Evolutionary conservation across 35 echinoderm and acorn worm species (phyloP).

Genomic region (Chiridota heheva): DNA sequence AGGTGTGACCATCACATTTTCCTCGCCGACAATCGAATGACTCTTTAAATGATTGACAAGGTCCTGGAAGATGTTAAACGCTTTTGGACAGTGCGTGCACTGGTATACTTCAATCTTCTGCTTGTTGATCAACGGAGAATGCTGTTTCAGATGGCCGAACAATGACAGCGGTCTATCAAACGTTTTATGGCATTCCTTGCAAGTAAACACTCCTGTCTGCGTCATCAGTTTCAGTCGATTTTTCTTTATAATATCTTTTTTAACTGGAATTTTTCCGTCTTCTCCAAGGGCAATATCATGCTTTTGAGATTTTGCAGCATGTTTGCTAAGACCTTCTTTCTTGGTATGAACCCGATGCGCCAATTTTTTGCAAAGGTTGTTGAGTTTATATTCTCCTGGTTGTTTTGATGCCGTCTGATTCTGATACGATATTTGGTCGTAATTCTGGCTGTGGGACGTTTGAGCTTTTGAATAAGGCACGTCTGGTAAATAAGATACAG

Average conservation of each 20-base stretch:
- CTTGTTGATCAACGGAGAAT: constrained; percentile 33
- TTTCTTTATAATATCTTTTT: too few relatives aligned
- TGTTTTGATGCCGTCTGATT: too few relatives aligned
- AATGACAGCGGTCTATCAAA: constrained; percentile 40
- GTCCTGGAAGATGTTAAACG: background rate
- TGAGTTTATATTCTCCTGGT: too few relatives aligned
- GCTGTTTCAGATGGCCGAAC: constrained; percentile 43
- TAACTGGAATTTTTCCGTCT: constrained; percentile 4
- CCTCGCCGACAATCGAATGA: too few relatives aligned
- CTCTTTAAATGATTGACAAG: constrained; percentile 12
- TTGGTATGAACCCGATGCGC: constrained; percentile 10
- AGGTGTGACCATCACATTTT: too few relatives aligned
- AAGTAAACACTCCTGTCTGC: constrained; percentile 36
- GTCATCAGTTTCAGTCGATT: constrained; percentile 27
- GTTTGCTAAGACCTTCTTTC: background rate
- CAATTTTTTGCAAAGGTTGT: constrained; percentile 23
- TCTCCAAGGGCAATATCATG: background rate
- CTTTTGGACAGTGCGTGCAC: constrained; percentile 18
- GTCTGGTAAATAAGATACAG: too few relatives aligned
- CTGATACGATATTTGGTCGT: too few relatives aligned
- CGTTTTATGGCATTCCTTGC: constrained; percentile 26
- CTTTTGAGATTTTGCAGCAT: background rate
- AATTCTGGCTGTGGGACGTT: too few relatives aligned
- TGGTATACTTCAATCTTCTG: constrained; percentile 19
- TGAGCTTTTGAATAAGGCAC: too few relatives aligned